Conservation (phyloP, 2,113 vertebrate genomes). For the human region DNA sequence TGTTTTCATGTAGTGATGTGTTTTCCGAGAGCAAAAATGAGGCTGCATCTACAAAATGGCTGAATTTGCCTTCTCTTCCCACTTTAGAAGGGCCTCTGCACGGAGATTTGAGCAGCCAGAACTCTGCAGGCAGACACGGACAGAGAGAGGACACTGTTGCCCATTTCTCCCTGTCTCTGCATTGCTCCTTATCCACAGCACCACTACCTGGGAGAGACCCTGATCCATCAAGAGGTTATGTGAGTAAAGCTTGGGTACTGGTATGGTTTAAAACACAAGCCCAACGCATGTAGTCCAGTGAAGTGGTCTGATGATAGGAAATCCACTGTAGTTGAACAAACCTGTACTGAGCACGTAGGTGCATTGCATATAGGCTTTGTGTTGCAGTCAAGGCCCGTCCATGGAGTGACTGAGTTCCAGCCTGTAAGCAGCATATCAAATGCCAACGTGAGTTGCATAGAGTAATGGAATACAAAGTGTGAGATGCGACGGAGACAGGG, state of each 20-base stretch:
- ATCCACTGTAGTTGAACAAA: too few species aligned
- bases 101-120: accelerated
- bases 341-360: accelerated
- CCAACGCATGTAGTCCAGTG: accelerated
- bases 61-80: not conserved
- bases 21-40: not conserved
- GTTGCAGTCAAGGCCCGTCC: too few species aligned
- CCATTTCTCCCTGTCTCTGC: accelerated
- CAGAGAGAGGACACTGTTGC: accelerated
- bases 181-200: accelerated
- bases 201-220: not conserved
- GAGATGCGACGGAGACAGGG: accelerated
- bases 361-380: accelerated
- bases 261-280: not conserved
- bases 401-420: accelerated
- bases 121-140: not conserved
- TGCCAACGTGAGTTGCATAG: accelerated
- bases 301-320: not conserved
- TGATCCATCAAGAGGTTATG: accelerated
- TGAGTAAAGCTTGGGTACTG: not conserved
- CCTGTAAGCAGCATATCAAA: not conserved
- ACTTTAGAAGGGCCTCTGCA: accelerated
- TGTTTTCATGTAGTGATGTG: not conserved
- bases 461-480: accelerated
- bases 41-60: not conserved